phyloP scores from a whole-genome alignment of 2,113 vertebrate species.

The Arothron firmamentum region DNA sequence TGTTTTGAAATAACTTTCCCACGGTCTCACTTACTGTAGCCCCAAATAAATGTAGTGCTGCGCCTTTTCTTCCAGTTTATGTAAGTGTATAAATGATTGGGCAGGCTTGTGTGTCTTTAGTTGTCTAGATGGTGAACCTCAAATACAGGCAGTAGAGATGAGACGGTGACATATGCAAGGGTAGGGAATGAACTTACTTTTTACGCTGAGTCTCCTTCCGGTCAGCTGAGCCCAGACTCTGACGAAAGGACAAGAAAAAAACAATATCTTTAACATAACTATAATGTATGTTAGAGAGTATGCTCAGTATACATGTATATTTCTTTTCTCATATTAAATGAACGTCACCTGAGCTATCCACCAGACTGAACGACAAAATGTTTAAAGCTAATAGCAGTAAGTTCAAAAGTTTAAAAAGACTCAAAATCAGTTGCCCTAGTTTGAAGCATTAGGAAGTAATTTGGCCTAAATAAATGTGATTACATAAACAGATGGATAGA shows the following conservation, averaged over 20 bases:
- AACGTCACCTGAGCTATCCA: no score
- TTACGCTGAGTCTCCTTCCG: conserved; percentile 80
- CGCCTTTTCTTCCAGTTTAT: no score
- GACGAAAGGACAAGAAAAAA: conserved; percentile 51
- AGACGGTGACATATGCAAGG: background rate
- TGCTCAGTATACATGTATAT: no score
- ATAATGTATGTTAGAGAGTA: no score
- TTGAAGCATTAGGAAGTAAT: conserved; percentile 5
- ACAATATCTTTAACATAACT: background rate
- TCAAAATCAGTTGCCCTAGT: background rate
- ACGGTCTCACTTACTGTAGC: no score
- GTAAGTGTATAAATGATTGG: no score
- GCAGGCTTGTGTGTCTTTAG: background rate
- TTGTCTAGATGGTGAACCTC: background rate
- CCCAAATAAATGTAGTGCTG: no score
- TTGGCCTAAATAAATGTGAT: background rate
- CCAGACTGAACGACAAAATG: background rate
- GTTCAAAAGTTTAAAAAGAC: background rate
- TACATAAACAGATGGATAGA: conserved; percentile 4
- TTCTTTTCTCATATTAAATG: no score
- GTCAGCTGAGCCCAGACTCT: conserved; percentile 84
- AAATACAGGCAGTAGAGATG: background rate
- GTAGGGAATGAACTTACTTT: conserved; percentile 72
- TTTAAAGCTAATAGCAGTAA: background rate
- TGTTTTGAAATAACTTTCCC: no score